Evolutionary conservation across 2,888 invertebrate genomes (phyloP), one percentile per base, ranked within the genome.

Genomic region (Campoletis raptor): DNA sequence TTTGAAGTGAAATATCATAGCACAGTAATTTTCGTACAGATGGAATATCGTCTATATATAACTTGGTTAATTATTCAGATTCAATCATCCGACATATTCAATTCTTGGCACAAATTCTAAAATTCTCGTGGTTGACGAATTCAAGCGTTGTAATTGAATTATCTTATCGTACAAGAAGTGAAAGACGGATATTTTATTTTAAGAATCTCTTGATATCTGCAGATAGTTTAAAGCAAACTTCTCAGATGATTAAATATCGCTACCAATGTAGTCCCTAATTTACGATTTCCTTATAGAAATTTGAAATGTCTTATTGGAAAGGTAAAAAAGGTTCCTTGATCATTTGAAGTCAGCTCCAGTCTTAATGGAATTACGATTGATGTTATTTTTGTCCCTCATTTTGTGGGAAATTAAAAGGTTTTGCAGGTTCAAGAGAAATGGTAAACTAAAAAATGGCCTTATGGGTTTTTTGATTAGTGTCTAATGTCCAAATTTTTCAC

Each of bases 71-170:
- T 70, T 40, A 45, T 45, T 76, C 61, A 70, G 85, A 83, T 66
- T 61, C 67, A 52, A 82, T 86, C 77, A 83, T 1, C 37, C 84
- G 18, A 83, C 77, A 85, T 83, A 76, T 69, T 81, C 61, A 76
- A n/a, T 45, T 78, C 74, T 45, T 74, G 78, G 80, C 81, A 69
- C 54, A 73, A 66, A 54, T 87, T 80, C 2, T 80, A 36, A 52
- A 36, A 78, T 84, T 84, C 83, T 67, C 81, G 67, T 52, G 66
- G 21, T 82, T 64, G 40, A 45, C 30, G 40, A 69, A 48, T 72
- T 61, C 67, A 61, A 37, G 42, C 21, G 10, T 70, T 12, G 72
- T 85, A 78, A 86, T 85, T 69, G 83, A 83, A 84, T 87, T 36
- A 64, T 15, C 24, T 57, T n/a, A n/a, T 15, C 79, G 18, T 45